These are phyloP conservation scores for Myotis daubentonii DNA, from an alignment of 2,797 vertebrate genomes.

Conservation along the genomic window DNA sequence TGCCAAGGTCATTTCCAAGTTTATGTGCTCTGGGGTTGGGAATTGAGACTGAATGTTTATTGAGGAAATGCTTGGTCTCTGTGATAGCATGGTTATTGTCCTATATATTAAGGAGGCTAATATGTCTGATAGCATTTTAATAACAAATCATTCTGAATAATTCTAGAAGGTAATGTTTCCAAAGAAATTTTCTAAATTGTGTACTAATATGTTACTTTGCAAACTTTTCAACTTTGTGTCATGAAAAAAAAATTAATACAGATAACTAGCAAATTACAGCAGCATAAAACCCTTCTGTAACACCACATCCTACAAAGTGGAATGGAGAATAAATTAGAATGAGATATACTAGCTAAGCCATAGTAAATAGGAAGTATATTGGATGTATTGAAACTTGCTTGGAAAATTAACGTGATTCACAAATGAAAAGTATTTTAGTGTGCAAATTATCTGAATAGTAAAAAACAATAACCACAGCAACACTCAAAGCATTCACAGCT, in stretches of 20 bases:
- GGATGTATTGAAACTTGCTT: slow-evolving; percentile 42
- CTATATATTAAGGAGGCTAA: slow-evolving; percentile 42
- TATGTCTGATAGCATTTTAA: slow-evolving; percentile 62
- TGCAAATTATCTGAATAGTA: slow-evolving; percentile 23
- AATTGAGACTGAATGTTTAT: slow-evolving; percentile 54
- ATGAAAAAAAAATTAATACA: slow-evolving; percentile 59
- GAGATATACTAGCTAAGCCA: slow-evolving; percentile 41
- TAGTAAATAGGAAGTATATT: background rate
- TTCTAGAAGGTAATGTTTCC: slow-evolving; percentile 59
- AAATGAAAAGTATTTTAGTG: slow-evolving; percentile 35
- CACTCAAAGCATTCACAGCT: background rate
- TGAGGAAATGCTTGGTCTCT: slow-evolving; percentile 64
- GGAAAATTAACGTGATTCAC: slow-evolving; percentile 1
- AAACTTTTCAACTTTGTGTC: slow-evolving; percentile 58
- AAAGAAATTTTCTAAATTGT: slow-evolving; percentile 61
- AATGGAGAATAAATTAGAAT: slow-evolving; percentile 58
- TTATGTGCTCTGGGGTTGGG: slow-evolving; percentile 51
- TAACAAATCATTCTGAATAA: slow-evolving; percentile 61
- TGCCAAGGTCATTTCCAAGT: slow-evolving; percentile 69
- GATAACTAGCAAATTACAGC: slow-evolving; percentile 59
- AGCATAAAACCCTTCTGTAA: slow-evolving; percentile 56
- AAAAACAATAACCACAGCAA: background rate
- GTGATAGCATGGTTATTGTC: slow-evolving; percentile 46
- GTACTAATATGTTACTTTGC: slow-evolving; percentile 52
- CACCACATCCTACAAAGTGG: background rate